Conservation (phyloP, 2,797 vertebrate species). For the Gambusia yucatana region DNA sequence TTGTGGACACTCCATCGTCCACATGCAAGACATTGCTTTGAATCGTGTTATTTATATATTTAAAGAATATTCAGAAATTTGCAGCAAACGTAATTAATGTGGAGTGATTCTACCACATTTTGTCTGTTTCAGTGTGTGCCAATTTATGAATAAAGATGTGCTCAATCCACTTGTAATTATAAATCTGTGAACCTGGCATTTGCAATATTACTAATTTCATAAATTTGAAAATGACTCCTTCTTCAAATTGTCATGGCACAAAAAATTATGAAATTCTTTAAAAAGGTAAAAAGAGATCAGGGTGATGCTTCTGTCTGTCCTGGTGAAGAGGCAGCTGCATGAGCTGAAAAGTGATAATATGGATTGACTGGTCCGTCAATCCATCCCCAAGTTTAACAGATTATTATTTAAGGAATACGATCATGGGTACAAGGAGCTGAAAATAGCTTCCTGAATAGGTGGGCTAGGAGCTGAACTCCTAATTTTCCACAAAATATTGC, state of each 20-base stretch:
- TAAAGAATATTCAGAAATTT: background rate
- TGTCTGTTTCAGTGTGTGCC: background rate
- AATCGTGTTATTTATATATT: background rate
- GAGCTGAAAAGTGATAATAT: background rate
- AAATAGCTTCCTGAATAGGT: background rate
- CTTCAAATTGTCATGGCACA: background rate
- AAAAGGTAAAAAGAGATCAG: background rate
- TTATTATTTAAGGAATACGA: background rate
- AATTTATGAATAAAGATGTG: background rate
- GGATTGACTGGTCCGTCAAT: background rate
- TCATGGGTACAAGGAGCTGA: background rate
- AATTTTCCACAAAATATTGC: background rate
- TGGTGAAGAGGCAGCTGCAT: background rate
- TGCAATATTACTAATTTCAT: background rate
- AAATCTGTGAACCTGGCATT: background rate
- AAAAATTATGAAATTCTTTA: background rate
- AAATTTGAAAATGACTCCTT: background rate
- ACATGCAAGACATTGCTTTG: background rate
- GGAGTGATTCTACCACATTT: background rate
- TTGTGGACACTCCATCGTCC: background rate
- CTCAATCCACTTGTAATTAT: background rate
- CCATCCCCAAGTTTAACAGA: background rate
- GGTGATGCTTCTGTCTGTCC: background rate
- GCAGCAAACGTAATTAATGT: background rate
- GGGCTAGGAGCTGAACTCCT: background rate